Percentiles rank a stretch among this genome's conserved stretches.
Evolutionary conservation across 30 jellyfish, hydroid and myxozoan genomes (phyloP).

Genomic region (Aurelia sp.): DNA sequence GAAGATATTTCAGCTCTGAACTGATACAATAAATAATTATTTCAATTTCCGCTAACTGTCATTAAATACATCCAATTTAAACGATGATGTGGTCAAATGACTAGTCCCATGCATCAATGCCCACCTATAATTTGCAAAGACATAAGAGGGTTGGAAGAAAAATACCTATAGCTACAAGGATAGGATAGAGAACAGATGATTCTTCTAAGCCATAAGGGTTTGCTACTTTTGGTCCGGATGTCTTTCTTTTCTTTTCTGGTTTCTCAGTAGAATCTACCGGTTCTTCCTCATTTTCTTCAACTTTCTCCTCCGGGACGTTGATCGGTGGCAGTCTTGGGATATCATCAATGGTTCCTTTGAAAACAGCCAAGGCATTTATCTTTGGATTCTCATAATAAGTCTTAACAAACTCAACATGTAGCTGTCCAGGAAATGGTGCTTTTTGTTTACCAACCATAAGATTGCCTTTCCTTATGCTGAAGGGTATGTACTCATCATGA

Average conservation of each 20-base stretch:
- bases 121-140: slow-evolving; percentile 74
- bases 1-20: slow-evolving; percentile 9
- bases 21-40: slow-evolving; percentile 30
- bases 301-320: slow-evolving; percentile 71
- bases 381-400: slow-evolving; percentile 94
- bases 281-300: slow-evolving; percentile 74
- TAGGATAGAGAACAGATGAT: slow-evolving; percentile 74
- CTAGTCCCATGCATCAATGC: neutral
- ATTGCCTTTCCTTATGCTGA: slow-evolving; percentile 82
- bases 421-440: slow-evolving; percentile 94
- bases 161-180: slow-evolving; percentile 85
- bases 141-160: slow-evolving; percentile 96
- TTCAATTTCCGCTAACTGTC: neutral
- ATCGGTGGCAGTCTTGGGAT: slow-evolving; percentile 84
- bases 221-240: slow-evolving; percentile 94
- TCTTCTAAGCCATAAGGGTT: slow-evolving; percentile 94
- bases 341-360: slow-evolving; percentile 97
- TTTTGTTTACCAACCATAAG: slow-evolving; percentile 75
- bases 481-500: slow-evolving; percentile 96
- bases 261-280: slow-evolving; percentile 83
- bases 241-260: slow-evolving; percentile 87
- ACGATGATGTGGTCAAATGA: neutral
- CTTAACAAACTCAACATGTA: slow-evolving; percentile 95
- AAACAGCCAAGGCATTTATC: slow-evolving; percentile 89
- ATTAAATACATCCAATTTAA: slow-evolving; percentile 10